Evolutionary conservation across 2,888 invertebrate genomes (phyloP), one percentile per base, ranked within the genome.

Genomic region (Cephus pulcher): DNA sequence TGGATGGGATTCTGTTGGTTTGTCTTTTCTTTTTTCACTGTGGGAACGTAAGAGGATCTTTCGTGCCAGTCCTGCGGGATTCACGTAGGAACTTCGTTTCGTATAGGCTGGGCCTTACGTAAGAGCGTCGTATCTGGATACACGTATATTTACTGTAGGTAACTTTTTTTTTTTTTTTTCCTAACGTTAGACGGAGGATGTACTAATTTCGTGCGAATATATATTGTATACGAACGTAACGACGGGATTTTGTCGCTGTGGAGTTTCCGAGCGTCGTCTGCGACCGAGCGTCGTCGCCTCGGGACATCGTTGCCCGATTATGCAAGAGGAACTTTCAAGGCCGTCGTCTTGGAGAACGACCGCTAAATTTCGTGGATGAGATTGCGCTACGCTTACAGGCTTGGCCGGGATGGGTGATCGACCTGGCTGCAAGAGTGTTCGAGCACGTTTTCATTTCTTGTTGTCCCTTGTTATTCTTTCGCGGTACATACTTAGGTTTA

Each of bases 311-410:
- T 81, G 75, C 74, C 69, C 75, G 80, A 82, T 85, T 85, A 80
- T 83, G 79, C 81, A 85, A 85, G 77, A 70, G 85, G 85, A 80
- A 79, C 78, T 85, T 82, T 86, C 88, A 89, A 89, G 89, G 87
- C 82, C 88, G 83, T 75, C 75, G 70, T 74, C 77, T 75, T 80
- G 79, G 83, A 86, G 85, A 86, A 85, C 84, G 84, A 82, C 83
- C 85, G 85, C 84, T 84, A 82, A 86, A 83, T 82, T 82, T 82
- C 84, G 80, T 80, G 80, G 82, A 83, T 84, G 82, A 86, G 85
- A 86, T 87, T 87, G 86, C 81, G 82, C 23, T 56, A 56, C 6
- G 56, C 56, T 56, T 56, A 9, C 9, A 23, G 23, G 23, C 56
- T 23, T 56, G 56, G 56, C 23, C 23, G 56, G 6, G 56, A 56